A percentile compares a stretch with the other conserved stretches of the same genome.
Conservation (phyloP, 2,888 invertebrate genomes). For the Hydrotaea diabolus region DNA sequence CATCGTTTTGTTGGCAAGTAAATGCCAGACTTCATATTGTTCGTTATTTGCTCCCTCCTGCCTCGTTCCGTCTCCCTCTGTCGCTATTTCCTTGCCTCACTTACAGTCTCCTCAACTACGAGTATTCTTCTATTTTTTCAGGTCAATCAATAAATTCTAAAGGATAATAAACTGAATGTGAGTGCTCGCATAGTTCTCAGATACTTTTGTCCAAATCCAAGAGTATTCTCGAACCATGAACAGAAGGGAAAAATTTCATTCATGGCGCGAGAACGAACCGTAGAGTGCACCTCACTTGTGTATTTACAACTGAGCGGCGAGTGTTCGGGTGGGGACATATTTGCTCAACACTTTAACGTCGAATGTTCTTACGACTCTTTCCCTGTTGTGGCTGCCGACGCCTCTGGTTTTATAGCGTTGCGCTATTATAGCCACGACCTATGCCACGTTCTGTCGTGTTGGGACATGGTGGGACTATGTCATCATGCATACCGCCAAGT, state of each 20-base stretch:
- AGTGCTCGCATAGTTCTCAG: neutral
- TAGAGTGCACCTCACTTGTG: neutral
- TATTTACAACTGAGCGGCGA: neutral
- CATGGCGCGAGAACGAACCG: neutral
- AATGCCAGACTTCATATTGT: constrained; percentile 59
- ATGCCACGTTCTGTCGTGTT: constrained; percentile 72
- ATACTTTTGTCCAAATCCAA: neutral
- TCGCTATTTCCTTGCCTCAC: neutral
- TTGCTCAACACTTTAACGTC: too few relatives aligned
- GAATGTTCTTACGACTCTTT: neutral
- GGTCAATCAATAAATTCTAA: constrained; percentile 76
- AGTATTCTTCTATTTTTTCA: constrained; percentile 70
- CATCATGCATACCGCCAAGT: constrained; percentile 51
- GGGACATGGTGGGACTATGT: constrained; percentile 68
- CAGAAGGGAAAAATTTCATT: neutral
- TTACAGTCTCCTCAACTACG: constrained; percentile 9
- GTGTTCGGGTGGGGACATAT: too few relatives aligned
- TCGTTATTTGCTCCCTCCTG: constrained; percentile 14
- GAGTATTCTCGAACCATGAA: neutral
- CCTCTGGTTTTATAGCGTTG: neutral
- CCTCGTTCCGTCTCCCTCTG: neutral
- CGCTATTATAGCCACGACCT: constrained; percentile 67
- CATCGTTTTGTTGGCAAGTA: constrained; percentile 34
- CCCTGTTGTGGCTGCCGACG: constrained; percentile 8
- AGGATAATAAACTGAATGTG: constrained; percentile 31